These are phyloP conservation scores for Epistrophe grossulariae DNA, from an alignment of 2,888 invertebrate genomes.

Conservation along the genomic window DNA sequence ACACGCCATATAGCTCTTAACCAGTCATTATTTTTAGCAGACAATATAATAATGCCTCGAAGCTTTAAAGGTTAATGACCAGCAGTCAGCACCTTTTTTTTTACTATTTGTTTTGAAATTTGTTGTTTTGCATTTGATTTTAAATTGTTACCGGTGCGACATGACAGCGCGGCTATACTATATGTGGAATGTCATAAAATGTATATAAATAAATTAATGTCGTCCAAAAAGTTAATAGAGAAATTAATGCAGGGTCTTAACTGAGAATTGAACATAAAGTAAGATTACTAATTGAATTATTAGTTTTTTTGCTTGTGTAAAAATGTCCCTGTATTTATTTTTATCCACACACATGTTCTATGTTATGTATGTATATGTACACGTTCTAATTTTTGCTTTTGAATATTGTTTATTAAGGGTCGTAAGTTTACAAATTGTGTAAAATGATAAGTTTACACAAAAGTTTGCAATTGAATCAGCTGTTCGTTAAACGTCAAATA, in stretches of 20 bases:
- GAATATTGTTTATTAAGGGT: too few species aligned
- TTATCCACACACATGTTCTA: too few species aligned
- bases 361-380: too few species aligned
- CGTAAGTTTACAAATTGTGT: too few species aligned
- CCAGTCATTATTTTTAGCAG: neutral
- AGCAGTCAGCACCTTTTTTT: neutral
- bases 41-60: neutral
- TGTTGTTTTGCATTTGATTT: neutral
- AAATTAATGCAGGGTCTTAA: neutral
- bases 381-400: too few species aligned
- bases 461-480: too few species aligned
- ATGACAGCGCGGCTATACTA: neutral
- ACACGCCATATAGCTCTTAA: neutral
- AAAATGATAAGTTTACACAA: too few species aligned
- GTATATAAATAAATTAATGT: neutral
- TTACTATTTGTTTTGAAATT: slow-evolving; percentile 1
- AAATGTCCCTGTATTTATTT: neutral
- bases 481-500: too few species aligned
- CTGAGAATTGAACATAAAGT: neutral
- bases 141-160: neutral
- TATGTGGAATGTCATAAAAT: neutral
- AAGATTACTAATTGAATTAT: neutral
- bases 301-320: neutral
- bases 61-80: slow-evolving; percentile 11
- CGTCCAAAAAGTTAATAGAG: slow-evolving; percentile 2